A percentile compares a stretch with the other conserved stretches of the same genome.
Conservation (phyloP, 2,113 vertebrate genomes). For the Bungarus multicinctus region DNA sequence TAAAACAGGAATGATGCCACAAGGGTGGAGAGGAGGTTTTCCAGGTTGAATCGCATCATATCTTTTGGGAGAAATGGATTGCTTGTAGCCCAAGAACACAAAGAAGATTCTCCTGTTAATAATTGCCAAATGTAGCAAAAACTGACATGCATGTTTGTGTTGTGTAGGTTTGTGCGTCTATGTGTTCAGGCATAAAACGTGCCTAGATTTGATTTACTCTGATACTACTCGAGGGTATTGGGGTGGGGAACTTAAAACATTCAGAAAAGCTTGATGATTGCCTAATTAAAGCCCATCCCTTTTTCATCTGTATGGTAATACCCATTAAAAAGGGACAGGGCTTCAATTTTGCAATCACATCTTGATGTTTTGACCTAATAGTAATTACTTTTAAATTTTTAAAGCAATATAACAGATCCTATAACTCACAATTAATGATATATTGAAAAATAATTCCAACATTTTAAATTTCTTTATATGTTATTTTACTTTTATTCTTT, state of each 20-base stretch:
- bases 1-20: not conserved
- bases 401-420: not conserved
- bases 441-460: not conserved
- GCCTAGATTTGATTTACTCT: not conserved
- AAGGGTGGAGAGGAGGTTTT: not conserved
- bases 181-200: not conserved
- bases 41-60: not conserved
- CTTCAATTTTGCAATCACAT: not conserved
- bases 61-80: not conserved
- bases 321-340: not conserved
- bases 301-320: not conserved
- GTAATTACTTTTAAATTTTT: not conserved
- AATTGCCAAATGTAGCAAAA: not conserved
- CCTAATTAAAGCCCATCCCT: not conserved
- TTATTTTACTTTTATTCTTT: not conserved
- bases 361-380: not conserved
- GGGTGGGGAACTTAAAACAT: not conserved
- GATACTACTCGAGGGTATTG: not conserved
- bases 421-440: not conserved
- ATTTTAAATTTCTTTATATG: not conserved
- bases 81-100: not conserved
- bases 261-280: not conserved
- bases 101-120: not conserved
- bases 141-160: not conserved
- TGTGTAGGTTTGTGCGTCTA: not conserved